Percentiles rank a stretch among this genome's conserved stretches.
Evolutionary conservation across 1,140 invertebrate species (phyloP).

Genomic region (Notospermus geniculatus): DNA sequence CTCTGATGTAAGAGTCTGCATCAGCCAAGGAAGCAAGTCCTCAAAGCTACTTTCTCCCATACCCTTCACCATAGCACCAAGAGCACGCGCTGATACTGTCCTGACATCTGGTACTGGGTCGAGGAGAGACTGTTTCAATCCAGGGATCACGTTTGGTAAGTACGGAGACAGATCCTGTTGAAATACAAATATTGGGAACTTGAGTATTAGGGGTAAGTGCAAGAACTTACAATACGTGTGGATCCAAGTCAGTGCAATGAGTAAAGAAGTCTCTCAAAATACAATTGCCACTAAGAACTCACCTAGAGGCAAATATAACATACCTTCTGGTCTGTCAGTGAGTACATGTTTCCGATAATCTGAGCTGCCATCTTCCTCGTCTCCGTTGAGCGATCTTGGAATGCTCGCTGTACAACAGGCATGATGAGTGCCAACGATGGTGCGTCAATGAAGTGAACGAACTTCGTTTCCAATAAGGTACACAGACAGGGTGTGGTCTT

Average conservation of each 20-base stretch:
- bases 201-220: too few relatives aligned
- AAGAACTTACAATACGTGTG: too few relatives aligned
- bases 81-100: constrained; percentile 86
- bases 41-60: constrained; percentile 96
- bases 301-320: too few relatives aligned
- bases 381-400: constrained; percentile 94
- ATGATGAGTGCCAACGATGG: constrained; percentile 97
- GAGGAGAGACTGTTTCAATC: constrained; percentile 90
- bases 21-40: constrained; percentile 85
- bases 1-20: constrained; percentile 97
- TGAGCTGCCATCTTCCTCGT: constrained; percentile 97
- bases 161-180: constrained; percentile 87
- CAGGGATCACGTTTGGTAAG: constrained; percentile 93
- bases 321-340: constrained; percentile 92
- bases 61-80: constrained; percentile 95
- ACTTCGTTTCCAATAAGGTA: constrained; percentile 92
- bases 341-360: constrained; percentile 99
- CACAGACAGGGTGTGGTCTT: constrained; percentile 91
- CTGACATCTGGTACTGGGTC: constrained; percentile 97
- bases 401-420: constrained; percentile 96
- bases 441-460: constrained; percentile 99
- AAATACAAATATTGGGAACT: not conserved
- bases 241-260: too few relatives aligned
- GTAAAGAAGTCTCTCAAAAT: too few relatives aligned
- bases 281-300: too few relatives aligned